Evolutionary conservation across 2,113 vertebrate species (phyloP), one percentile per base, ranked within the genome.

Genomic region (Nanorana parkeri): DNA sequence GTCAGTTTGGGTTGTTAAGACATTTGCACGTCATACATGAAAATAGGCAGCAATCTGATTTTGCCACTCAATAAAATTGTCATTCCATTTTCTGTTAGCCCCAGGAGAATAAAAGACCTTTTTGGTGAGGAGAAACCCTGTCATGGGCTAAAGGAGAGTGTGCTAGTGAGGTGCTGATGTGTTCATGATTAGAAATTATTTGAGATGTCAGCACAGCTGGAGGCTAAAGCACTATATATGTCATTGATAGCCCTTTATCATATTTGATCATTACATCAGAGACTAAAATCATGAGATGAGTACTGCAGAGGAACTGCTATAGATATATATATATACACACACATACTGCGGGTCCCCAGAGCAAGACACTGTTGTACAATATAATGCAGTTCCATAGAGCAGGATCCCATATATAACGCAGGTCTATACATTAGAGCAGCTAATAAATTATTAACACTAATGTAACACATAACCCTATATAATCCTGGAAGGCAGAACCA

Each of bases 171-270:
- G 63, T 76, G 64, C 63, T 76, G 80, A 71, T 69, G 78, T 69
- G 78, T 58, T 61, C 66, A 82, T 76, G 71, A 76, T 76, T 41
- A 63, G 63, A 60, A 83, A 83, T 76, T 66, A 75, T 69, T 69
- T 58, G 63, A 75, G 71, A 76, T 83, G 80, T 83, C 80, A 83
- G 55, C 63, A 28, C 51, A 60, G 72, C 71, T 67, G 21, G 63
- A 66, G 78, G 78, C 32, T 80, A 26, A 79, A 56, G 47, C 68
- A 56, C 28, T 20, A 66, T 75, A 54, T 79, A 65, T 82, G 71
- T 82, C 71, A 82, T 26, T 47, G 52, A 65, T 64, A 82, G 80
- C 71, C 41, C 23, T 72, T 82, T 82, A 67, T 67, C 71, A 68
- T 58, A 67, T 58, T 52, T 56, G 28, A 81, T 67, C 52, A 58